phyloP scores from a whole-genome alignment of 2,797 vertebrate species.

The Enteromius mattozi region DNA sequence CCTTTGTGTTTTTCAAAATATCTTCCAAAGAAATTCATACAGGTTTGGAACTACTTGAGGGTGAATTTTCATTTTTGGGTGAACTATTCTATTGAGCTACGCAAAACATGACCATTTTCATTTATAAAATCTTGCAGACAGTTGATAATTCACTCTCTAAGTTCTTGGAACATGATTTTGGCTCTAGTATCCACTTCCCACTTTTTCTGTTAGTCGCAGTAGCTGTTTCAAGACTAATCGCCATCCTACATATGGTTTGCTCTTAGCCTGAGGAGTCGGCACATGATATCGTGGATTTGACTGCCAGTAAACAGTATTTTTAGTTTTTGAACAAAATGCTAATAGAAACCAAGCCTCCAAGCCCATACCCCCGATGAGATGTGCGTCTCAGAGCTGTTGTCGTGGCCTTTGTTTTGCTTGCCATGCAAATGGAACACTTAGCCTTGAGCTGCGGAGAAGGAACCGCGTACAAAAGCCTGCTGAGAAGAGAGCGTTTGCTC shows the following conservation, averaged over 20 bases:
- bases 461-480: constrained; percentile 48
- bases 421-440: constrained; percentile 53
- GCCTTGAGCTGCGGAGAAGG: constrained; percentile 51
- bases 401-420: constrained; percentile 49
- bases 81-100: not conserved
- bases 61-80: not conserved
- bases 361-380: constrained; percentile 28
- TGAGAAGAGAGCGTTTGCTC: constrained; percentile 43
- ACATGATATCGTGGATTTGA: constrained; percentile 21
- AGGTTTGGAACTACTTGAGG: not conserved
- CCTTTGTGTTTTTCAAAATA: too few species aligned
- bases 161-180: constrained; percentile 12
- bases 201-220: constrained; percentile 8
- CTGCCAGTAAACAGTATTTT: constrained; percentile 32
- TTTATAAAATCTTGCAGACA: constrained; percentile 12
- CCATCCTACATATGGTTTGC: constrained; percentile 24
- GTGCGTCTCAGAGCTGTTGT: constrained; percentile 46
- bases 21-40: too few species aligned
- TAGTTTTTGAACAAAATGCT: constrained; percentile 29
- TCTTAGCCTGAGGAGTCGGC: not conserved
- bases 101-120: not conserved
- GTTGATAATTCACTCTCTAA: not conserved
- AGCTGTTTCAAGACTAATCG: constrained; percentile 30
- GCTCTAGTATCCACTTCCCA: constrained; percentile 20
- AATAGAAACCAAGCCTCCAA: constrained; percentile 34